phyloP scores from a whole-genome alignment of 1,140 invertebrate species.

The Catajapyx aquilonaris region DNA sequence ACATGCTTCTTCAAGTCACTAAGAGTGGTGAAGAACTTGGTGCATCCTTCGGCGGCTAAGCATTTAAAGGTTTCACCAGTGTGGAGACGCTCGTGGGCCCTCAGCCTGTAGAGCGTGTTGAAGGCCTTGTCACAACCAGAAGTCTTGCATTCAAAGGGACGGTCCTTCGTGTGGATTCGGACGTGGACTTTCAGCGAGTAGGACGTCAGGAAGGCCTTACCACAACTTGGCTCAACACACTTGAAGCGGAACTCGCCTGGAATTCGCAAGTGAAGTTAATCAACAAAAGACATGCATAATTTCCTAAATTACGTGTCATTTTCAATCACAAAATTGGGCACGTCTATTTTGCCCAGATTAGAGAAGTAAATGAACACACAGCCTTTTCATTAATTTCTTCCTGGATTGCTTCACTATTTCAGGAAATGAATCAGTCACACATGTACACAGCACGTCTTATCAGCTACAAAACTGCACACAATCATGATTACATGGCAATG shows the following conservation, averaged over 20 bases:
- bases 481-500: too few species aligned
- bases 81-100: constrained; percentile 78
- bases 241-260: constrained; percentile 85
- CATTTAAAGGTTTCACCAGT: constrained; percentile 93
- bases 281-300: too few species aligned
- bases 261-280: too few species aligned
- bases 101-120: constrained; percentile 78
- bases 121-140: constrained; percentile 75
- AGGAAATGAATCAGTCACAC: too few species aligned
- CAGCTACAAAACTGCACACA: too few species aligned
- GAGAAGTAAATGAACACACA: too few species aligned
- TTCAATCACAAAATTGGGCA: too few species aligned
- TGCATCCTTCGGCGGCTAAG: constrained; percentile 52
- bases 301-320: too few species aligned
- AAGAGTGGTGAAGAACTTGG: constrained; percentile 80
- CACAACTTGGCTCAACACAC: constrained; percentile 66
- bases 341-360: too few species aligned
- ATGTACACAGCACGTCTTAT: too few species aligned
- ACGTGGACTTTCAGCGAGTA: constrained; percentile 90
- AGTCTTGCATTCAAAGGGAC: constrained; percentile 62
- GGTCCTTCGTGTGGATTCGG: constrained; percentile 83
- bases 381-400: too few species aligned
- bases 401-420: too few species aligned
- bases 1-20: constrained; percentile 86
- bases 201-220: constrained; percentile 82